Base-by-base conservation (phyloP, 2,113 vertebrate species). In the Accipiter cooperii region DNA sequence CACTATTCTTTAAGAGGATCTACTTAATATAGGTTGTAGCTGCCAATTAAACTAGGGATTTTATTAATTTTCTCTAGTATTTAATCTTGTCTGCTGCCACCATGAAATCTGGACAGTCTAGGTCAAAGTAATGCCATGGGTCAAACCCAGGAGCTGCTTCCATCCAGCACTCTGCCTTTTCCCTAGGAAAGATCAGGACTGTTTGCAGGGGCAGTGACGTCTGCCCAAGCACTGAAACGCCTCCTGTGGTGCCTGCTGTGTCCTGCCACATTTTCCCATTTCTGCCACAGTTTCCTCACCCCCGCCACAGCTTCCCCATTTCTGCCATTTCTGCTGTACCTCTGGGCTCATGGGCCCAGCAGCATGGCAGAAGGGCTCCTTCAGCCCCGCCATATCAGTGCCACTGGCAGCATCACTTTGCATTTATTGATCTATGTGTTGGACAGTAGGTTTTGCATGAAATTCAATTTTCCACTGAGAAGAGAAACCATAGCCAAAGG, bases 41-140 rank as follows among this genome's bases (percentile, higher is more conserved):
- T 93, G 40, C 36, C 82, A 93, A 87, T 77, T 94, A 81, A 97
- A 79, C 33, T 52, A 18, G 49, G 65, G n/a, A 63, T 93, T 96
- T 75, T 76, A 54, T 84, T 93, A 78, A 71, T 82, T 94, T 86
- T 77, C 73, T 44, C 52, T 46, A 36, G 17, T 83, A 33, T 94
- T 64, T 89, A 69, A 88, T 77, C 40, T 77, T 71, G 12, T 55
- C 47, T 79, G 13, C 31, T 78, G n/a, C 58, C 17, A 29, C 47
- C n/a, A 20, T 71, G 42, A 84, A 82, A 83, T 51, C 21, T 77
- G 40, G 64, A 18, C 25, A 40, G 38, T 73, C 8, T 78, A 63
- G 63, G 81, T 79, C 74, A 95, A 87, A 44, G 65, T 82, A 51
- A 73, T 65, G 34, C 6, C 36, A 13, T 13, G 19, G 28, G n/a